phyloP scores from a whole-genome alignment of 2,888 invertebrate genomes.

The Agrotis segetum region DNA sequence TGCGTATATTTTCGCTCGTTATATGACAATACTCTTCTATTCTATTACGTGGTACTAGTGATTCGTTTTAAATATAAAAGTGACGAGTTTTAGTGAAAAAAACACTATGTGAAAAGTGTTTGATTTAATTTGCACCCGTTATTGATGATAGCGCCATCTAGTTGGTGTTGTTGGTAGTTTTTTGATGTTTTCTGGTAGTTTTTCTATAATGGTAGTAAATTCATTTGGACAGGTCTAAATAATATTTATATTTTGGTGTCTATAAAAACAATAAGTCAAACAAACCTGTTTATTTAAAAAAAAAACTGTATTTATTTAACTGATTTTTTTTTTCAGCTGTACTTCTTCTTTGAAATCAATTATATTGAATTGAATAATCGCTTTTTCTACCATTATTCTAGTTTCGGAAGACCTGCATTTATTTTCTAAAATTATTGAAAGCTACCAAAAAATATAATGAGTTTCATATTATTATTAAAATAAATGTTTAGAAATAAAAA shows the following conservation, averaged over 20 bases:
- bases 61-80: slow-evolving; percentile 6
- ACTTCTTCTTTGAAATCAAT: neutral
- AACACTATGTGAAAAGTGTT: slow-evolving; percentile 18
- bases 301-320: neutral
- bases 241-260: too few species aligned
- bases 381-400: neutral
- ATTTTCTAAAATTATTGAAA: slow-evolving; percentile 8
- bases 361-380: neutral
- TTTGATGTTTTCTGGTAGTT: slow-evolving; percentile 25
- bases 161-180: slow-evolving; percentile 21
- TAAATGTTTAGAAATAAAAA: slow-evolving; percentile 33
- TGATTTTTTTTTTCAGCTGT: neutral
- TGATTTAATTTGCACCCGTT: slow-evolving; percentile 34
- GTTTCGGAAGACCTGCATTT: neutral
- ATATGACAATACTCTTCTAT: neutral
- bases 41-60: slow-evolving; percentile 2
- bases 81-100: slow-evolving; percentile 30
- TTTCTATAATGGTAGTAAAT: slow-evolving; percentile 1
- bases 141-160: slow-evolving; percentile 52
- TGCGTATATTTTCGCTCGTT: neutral
- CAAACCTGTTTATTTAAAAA: too few species aligned
- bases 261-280: too few species aligned
- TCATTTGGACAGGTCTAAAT: too few species aligned
- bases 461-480: slow-evolving; percentile 11
- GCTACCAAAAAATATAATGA: slow-evolving; percentile 21